Percentiles rank a stretch among this genome's conserved stretches.
These are phyloP conservation scores for Urocolius indicus DNA, from an alignment of 2,113 vertebrate species.

Conservation along the genomic window DNA sequence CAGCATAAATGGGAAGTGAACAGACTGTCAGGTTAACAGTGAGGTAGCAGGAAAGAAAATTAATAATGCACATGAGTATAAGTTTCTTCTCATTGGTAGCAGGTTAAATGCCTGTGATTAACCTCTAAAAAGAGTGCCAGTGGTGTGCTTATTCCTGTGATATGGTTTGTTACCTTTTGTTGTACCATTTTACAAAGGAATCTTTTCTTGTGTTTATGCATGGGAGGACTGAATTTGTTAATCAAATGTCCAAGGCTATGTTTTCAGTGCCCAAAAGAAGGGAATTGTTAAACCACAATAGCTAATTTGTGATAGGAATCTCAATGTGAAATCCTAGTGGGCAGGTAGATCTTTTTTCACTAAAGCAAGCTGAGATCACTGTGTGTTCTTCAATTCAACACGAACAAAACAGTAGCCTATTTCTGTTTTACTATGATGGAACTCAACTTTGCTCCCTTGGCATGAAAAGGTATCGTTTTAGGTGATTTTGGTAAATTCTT, in stretches of 20 bases:
- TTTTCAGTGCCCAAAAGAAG: conserved; percentile 28
- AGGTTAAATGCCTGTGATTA: neutral
- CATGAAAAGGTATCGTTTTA: conserved; percentile 21
- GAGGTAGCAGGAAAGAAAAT: conserved; percentile 11
- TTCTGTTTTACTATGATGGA: neutral
- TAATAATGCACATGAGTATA: neutral
- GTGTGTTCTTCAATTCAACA: neutral
- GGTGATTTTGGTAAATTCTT: conserved; percentile 45
- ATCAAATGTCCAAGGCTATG: conserved; percentile 14
- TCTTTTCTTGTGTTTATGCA: conserved; percentile 22
- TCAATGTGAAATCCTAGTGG: conserved; percentile 59
- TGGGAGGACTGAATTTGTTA: conserved; percentile 38
- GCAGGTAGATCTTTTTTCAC: neutral
- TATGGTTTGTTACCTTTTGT: conserved; percentile 7
- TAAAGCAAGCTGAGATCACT: conserved; percentile 2
- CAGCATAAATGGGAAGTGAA: conserved; percentile 10
- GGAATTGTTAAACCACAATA: conserved; percentile 44
- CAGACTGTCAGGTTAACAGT: neutral
- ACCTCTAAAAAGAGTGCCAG: neutral
- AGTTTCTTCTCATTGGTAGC: neutral
- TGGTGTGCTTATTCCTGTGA: neutral
- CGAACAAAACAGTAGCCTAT: conserved; percentile 41
- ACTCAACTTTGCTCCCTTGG: neutral
- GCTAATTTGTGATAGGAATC: conserved; percentile 39
- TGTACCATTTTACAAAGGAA: conserved; percentile 9